Conservation (phyloP, 2,797 vertebrate species). For the Channallabes apus region DNA sequence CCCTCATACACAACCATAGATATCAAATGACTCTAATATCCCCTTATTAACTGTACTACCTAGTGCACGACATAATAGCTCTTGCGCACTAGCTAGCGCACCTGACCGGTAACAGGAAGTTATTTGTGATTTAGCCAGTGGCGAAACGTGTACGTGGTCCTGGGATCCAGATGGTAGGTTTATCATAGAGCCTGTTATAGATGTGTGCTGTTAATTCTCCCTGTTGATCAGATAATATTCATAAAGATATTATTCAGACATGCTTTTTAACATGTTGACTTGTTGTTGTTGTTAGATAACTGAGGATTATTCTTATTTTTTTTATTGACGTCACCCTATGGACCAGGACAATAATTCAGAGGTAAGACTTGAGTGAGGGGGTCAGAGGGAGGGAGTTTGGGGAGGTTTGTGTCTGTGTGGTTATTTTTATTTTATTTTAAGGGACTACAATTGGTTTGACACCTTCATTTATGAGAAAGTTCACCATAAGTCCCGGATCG, state of each 20-base stretch:
- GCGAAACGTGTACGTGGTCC: conserved; percentile 6
- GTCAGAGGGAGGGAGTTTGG: too few relatives aligned
- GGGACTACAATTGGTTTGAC: too few relatives aligned
- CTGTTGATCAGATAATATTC: neutral
- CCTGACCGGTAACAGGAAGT: neutral
- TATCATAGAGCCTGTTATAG: neutral
- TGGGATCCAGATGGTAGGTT: conserved; percentile 3
- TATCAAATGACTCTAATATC: neutral
- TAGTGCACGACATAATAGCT: neutral
- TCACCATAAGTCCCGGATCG: too few relatives aligned
- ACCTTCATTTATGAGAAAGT: too few relatives aligned
- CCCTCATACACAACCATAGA: neutral
- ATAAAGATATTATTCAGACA: conserved; percentile 1
- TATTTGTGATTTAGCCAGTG: neutral
- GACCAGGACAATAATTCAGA: conserved; percentile 75
- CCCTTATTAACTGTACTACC: neutral
- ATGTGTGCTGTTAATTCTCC: neutral
- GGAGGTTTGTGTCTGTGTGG: too few relatives aligned
- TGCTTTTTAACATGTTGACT: neutral
- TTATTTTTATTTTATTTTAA: too few relatives aligned
- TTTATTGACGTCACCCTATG: conserved; percentile 63
- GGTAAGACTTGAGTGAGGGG: conserved; percentile 60
- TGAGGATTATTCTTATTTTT: conserved; percentile 22
- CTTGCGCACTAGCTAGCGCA: conserved; percentile 15
- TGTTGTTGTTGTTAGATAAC: conserved; percentile 22